These are phyloP conservation scores for Bellardia bayeri DNA, from an alignment of 2,888 invertebrate species.

Conservation along the genomic window DNA sequence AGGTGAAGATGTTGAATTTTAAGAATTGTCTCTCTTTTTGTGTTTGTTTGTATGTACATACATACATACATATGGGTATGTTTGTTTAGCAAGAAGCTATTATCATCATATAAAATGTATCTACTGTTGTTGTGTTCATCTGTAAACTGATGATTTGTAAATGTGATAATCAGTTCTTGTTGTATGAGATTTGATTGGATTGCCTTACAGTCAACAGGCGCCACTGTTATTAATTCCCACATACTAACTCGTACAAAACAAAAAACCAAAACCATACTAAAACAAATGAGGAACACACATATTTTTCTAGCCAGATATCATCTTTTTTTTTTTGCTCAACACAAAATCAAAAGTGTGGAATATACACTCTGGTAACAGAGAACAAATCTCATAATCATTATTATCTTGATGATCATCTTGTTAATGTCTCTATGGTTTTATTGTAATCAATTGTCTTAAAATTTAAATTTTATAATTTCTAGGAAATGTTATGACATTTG, in stretches of 20 bases:
- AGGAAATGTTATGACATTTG: conserved; percentile 82
- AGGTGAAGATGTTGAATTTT: conserved; percentile 51
- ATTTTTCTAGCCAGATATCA: conserved; percentile 59
- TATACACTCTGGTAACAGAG: conserved; percentile 13
- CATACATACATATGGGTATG: not conserved
- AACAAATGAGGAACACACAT: conserved; percentile 65
- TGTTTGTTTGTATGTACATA: not conserved
- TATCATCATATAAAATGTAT: conserved; percentile 58
- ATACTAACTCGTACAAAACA: conserved; percentile 21
- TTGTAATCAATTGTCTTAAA: conserved; percentile 68
- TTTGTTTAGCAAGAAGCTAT: conserved; percentile 67
- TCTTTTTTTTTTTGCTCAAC: conserved; percentile 32
- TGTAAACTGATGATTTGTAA: conserved; percentile 57
- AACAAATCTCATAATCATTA: conserved; percentile 47
- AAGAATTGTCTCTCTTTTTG: conserved; percentile 16
- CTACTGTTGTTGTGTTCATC: conserved; percentile 29
- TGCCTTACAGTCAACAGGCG: conserved; percentile 59
- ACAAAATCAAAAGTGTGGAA: conserved; percentile 38
- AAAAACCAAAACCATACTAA: not conserved
- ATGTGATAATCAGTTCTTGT: conserved; percentile 54
- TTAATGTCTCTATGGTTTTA: conserved; percentile 65
- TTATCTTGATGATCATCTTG: conserved; percentile 51
- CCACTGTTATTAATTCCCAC: conserved; percentile 70
- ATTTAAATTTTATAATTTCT: conserved; percentile 76
- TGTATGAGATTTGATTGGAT: conserved; percentile 45